Evolutionary conservation across 53 echinoderm and acorn worm species (phyloP), one percentile per base, ranked within the genome.

Genomic region (Mesocentrotus franciscanus): DNA sequence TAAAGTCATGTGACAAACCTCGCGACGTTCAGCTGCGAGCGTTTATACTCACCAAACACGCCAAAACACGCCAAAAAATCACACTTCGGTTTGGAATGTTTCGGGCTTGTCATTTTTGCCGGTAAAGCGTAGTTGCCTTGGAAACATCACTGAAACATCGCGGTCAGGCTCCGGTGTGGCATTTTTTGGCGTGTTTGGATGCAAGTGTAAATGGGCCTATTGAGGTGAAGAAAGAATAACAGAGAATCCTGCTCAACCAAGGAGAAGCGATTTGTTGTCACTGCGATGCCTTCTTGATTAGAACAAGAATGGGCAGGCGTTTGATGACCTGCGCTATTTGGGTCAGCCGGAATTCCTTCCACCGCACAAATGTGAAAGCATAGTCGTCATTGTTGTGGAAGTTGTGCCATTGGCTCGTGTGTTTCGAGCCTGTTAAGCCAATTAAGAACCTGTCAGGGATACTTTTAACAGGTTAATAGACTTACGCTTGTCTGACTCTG

Each of bases 251-350:
- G 81, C 22, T 81, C 81, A 36, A 81, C 39, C 81, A 81, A 81
- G 42, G 81, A 81, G 81, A 81, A 81, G 81, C 81, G 9, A 81
- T 81, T 81, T 81, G 81, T 81, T 81, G 42, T 42, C 81, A 81
- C 36, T 20, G 36, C 22, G 20, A 42, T 81, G 39, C 81, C 76
- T 42, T 42, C 81, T 42, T 81, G 81, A 81, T 81, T 36, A 81
- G 81, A n/a, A n/a, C n/a, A n/a, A n/a, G n/a, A 81, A 6, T 81
- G 39, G 81, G 49, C 81, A 81, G 81, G 42, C 81, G 42, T 42
- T 15, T 42, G 36, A 49, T 14, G 42, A 18, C 81, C 81, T 4
- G 22, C 15, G 42, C 81, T 81, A 81, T 81, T 81, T 81, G 42
- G 81, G 81, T 81, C 81, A 81, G 7, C 81, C 81, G 81, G 81